Percentiles rank a stretch among this genome's conserved stretches.
These are phyloP conservation scores for Hippasteria phrygiana DNA, from an alignment of 53 echinoderm and acorn worm genomes.

Conservation along the genomic window DNA sequence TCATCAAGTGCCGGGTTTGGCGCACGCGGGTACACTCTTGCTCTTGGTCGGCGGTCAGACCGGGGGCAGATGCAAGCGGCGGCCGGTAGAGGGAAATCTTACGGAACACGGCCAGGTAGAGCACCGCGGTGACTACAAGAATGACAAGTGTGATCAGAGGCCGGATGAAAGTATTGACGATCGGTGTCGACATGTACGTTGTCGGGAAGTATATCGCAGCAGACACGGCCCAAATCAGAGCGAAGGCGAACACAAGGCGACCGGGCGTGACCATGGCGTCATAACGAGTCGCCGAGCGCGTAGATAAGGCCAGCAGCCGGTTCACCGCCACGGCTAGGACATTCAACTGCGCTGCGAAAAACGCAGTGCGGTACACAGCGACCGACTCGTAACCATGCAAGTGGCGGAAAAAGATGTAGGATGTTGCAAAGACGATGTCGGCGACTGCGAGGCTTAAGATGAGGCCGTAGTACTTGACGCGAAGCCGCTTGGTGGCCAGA, in stretches of 20 bases:
- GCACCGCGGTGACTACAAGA: background rate
- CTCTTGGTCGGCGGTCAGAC: background rate
- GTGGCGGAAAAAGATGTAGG: too few relatives aligned
- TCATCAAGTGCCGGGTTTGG: background rate
- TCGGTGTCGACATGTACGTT: too few relatives aligned
- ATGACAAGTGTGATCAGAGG: background rate
- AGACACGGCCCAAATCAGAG: too few relatives aligned
- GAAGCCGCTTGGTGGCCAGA: background rate
- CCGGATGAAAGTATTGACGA: background rate
- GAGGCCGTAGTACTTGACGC: slow-evolving; percentile 6
- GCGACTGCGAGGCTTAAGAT: background rate
- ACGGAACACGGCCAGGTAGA: background rate
- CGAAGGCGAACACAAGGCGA: too few relatives aligned
- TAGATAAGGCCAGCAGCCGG: too few relatives aligned
- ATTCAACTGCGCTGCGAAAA: too few relatives aligned
- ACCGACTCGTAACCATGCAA: too few relatives aligned
- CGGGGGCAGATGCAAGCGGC: background rate
- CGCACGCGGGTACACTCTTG: background rate
- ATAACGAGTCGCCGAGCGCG: too few relatives aligned
- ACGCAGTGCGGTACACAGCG: too few relatives aligned
- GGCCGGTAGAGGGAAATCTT: background rate
- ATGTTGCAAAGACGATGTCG: background rate
- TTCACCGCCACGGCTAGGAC: too few relatives aligned
- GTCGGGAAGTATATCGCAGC: too few relatives aligned
- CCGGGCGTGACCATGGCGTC: too few relatives aligned